Percentiles rank a stretch among this genome's conserved stretches.
Conservation (phyloP, 2,113 vertebrate genomes). For the Corythaixoides concolor region DNA sequence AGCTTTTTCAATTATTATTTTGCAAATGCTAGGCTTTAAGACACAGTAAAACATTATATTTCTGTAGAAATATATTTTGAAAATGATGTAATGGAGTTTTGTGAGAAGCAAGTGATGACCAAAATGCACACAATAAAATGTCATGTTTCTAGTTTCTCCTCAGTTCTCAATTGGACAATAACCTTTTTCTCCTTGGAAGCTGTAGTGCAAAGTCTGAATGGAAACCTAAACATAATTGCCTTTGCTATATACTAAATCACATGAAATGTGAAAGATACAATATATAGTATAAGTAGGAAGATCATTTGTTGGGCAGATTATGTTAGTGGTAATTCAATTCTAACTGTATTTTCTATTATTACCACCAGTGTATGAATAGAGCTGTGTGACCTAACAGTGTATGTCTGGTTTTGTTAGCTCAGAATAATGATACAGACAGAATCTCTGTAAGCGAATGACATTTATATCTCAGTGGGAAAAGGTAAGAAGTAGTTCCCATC, state of each 20-base stretch:
- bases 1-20: not conserved
- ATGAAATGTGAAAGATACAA: not conserved
- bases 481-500: not conserved
- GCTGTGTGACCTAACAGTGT: not conserved
- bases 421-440: not conserved
- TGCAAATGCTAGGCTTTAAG: not conserved
- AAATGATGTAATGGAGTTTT: not conserved
- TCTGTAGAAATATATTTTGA: not conserved
- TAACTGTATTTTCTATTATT: not conserved
- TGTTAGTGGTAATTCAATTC: not conserved
- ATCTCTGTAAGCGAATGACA: not conserved
- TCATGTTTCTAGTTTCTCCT: not conserved
- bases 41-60: not conserved
- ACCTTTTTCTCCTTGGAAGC: not conserved
- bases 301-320: not conserved
- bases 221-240: not conserved
- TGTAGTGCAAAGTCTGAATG: not conserved
- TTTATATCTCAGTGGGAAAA: not conserved
- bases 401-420: not conserved
- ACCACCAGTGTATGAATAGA: not conserved
- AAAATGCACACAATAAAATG: not conserved
- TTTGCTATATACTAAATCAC: not conserved
- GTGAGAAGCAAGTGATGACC: not conserved
- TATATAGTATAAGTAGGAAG: not conserved
- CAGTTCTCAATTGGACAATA: not conserved